phyloP scores from a whole-genome alignment of 2,888 invertebrate genomes.

The Altica lythri region DNA sequence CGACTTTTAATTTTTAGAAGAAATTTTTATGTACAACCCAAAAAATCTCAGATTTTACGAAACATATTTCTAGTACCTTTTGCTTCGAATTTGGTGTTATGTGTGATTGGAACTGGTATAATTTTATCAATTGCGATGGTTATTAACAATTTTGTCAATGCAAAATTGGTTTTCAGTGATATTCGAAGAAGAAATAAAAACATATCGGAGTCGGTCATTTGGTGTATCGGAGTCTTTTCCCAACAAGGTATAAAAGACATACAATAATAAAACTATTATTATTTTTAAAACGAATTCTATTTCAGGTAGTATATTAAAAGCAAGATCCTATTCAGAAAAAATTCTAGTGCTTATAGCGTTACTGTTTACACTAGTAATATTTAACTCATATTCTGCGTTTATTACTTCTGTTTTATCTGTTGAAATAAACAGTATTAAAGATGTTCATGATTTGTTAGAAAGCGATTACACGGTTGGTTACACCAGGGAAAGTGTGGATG shows the following conservation, averaged over 20 bases:
- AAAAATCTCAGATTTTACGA: constrained; percentile 63
- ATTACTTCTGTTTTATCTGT: constrained; percentile 70
- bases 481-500: constrained; percentile 63
- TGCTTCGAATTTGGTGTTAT: constrained; percentile 60
- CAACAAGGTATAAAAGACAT: constrained; percentile 62
- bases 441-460: constrained; percentile 64
- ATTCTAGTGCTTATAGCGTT: constrained; percentile 63
- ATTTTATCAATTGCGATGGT: constrained; percentile 60
- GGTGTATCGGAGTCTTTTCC: constrained; percentile 67
- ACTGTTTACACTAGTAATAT: constrained; percentile 66
- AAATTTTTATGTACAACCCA: constrained; percentile 67
- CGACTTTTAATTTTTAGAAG: constrained; percentile 55
- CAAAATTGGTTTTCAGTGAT: background rate
- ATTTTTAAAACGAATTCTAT: constrained; percentile 4
- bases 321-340: constrained; percentile 63
- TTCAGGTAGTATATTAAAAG: constrained; percentile 65
- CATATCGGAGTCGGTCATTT: constrained; percentile 63
- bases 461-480: constrained; percentile 67
- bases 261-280: background rate
- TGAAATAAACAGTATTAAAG: constrained; percentile 61
- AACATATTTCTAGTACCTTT: constrained; percentile 69
- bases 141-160: constrained; percentile 50
- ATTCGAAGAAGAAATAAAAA: constrained; percentile 46
- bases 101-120: constrained; percentile 61
- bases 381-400: constrained; percentile 70